phyloP scores from a whole-genome alignment of 2,113 vertebrate genomes.

The Aplodontia rufa region DNA sequence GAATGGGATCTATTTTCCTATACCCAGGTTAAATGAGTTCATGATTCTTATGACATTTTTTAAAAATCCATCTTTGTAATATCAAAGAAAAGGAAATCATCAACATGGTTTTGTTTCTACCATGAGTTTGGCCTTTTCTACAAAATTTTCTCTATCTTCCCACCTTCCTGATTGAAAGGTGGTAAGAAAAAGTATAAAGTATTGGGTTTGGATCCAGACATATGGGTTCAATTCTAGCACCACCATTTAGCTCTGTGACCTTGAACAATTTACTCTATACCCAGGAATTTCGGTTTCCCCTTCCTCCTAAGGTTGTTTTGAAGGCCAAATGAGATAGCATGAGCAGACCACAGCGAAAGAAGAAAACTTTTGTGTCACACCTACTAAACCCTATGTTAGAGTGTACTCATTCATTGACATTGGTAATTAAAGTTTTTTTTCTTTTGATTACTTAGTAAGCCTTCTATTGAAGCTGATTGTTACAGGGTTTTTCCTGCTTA shows the following conservation, averaged over 20 bases:
- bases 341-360: background rate
- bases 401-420: background rate
- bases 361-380: background rate
- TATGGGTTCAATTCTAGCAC: background rate
- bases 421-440: background rate
- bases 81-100: slow-evolving; percentile 23
- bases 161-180: background rate
- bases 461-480: background rate
- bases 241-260: background rate
- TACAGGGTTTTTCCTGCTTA: background rate
- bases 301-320: slow-evolving; percentile 1
- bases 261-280: slow-evolving; percentile 2
- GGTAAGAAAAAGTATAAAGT: background rate
- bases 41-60: background rate
- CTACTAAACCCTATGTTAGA: background rate
- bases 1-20: slow-evolving; percentile 17
- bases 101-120: slow-evolving; percentile 16
- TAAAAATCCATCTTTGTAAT: slow-evolving; percentile 21
- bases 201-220: slow-evolving; percentile 2
- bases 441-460: background rate
- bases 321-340: background rate
- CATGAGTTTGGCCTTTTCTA: background rate
- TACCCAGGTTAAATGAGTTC: background rate
- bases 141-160: background rate
- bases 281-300: background rate